These are phyloP conservation scores for Tauraco erythrolophus DNA, from an alignment of 2,113 vertebrate genomes.

Conservation along the genomic window DNA sequence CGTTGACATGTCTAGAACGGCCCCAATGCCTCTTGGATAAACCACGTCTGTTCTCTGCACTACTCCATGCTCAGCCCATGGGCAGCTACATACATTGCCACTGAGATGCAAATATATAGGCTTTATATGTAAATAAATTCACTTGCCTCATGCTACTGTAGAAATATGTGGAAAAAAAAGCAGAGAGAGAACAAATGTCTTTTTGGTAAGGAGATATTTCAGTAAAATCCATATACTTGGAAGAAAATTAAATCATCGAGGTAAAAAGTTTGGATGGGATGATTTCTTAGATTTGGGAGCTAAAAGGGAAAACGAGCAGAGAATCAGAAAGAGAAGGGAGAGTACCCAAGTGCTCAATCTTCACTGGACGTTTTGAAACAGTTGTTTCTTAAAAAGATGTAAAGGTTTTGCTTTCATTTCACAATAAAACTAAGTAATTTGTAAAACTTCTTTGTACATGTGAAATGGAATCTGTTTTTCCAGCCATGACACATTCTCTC, in stretches of 20 bases:
- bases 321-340: neutral
- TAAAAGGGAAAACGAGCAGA: neutral
- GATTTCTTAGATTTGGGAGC: neutral
- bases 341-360: neutral
- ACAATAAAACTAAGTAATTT: neutral
- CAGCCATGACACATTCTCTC: neutral
- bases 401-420: neutral
- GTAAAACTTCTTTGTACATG: rapidly evolving
- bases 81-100: neutral
- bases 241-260: neutral
- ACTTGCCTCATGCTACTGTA: neutral
- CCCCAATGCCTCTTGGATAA: neutral
- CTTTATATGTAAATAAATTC: neutral
- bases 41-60: neutral
- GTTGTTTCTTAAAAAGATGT: neutral
- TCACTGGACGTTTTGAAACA: neutral
- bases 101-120: neutral
- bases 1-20: neutral
- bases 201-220: neutral
- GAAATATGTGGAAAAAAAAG: neutral
- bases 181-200: neutral
- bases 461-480: neutral
- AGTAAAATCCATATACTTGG: neutral
- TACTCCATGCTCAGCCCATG: neutral
- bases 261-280: neutral